Evolutionary conservation across 2,888 invertebrate species (phyloP).

Genomic region (Eudasyphora cyanicolor): DNA sequence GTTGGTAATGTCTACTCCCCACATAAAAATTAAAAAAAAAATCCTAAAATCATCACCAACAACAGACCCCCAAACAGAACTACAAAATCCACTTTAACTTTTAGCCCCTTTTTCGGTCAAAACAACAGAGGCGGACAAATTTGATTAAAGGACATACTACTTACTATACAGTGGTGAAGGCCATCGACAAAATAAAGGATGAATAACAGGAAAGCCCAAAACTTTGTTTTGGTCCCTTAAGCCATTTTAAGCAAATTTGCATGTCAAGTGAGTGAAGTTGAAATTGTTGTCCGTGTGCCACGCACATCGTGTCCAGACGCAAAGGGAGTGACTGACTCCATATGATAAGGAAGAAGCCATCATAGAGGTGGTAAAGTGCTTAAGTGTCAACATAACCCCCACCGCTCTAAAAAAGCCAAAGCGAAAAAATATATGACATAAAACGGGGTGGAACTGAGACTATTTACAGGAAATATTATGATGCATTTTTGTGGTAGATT

Average conservation of each 20-base stretch:
- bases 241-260: constrained; percentile 41
- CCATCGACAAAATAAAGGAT: no score
- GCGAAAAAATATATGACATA: constrained; percentile 2
- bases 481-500: constrained; percentile 24
- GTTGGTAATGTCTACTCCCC: constrained; percentile 34
- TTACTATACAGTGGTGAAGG: constrained; percentile 8
- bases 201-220: constrained; percentile 34
- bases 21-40: constrained; percentile 19
- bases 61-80: background rate
- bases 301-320: constrained; percentile 8
- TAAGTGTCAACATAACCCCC: constrained; percentile 61
- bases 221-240: constrained; percentile 11
- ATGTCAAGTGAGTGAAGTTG: constrained; percentile 48
- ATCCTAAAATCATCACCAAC: background rate
- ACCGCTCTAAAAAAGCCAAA: background rate
- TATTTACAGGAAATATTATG: constrained; percentile 13
- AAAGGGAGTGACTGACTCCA: background rate
- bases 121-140: constrained; percentile 14
- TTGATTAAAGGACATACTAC: no score
- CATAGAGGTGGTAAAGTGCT: constrained; percentile 57
- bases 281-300: constrained; percentile 17
- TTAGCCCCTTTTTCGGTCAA: constrained; percentile 22
- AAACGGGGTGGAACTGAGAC: constrained; percentile 38
- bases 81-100: constrained; percentile 14
- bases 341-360: constrained; percentile 24